These are phyloP conservation scores for Nesoenas mayeri DNA, from an alignment of 2,113 vertebrate genomes.

Conservation along the genomic window DNA sequence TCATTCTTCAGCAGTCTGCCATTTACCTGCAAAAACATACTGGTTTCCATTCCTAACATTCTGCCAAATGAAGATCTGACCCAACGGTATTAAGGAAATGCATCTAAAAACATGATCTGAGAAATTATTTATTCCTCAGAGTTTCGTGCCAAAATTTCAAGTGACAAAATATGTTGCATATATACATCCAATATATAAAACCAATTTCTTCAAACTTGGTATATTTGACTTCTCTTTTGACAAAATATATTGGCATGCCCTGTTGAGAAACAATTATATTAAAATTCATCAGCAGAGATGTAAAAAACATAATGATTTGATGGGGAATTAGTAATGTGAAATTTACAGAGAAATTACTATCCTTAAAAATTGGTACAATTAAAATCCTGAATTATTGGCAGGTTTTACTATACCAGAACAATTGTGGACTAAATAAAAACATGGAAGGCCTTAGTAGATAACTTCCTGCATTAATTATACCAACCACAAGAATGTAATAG, in stretches of 20 bases:
- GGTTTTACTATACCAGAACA: not conserved
- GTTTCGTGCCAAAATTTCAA: not conserved
- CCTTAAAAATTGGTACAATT: not conserved
- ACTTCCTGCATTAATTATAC: not conserved
- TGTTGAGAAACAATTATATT: not conserved
- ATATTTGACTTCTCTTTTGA: not conserved
- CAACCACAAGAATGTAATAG: not conserved
- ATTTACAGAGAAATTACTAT: not conserved
- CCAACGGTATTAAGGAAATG: not conserved
- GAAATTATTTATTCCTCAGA: not conserved
- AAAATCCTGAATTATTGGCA: not conserved
- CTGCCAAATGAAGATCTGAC: not conserved
- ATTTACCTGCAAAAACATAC: not conserved
- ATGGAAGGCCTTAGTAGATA: not conserved
- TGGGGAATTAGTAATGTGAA: not conserved
- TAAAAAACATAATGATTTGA: not conserved
- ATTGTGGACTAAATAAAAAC: not conserved
- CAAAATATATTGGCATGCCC: not conserved
- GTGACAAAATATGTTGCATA: not conserved
- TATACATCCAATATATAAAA: not conserved
- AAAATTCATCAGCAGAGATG: not conserved
- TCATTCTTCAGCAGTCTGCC: not conserved
- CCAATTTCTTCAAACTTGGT: not conserved
- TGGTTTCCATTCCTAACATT: not conserved
- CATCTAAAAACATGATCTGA: not conserved